Percentiles rank a stretch among this genome's conserved stretches.
Evolutionary conservation across 2,113 vertebrate species (phyloP).

Genomic region (Thomomys bottae): DNA sequence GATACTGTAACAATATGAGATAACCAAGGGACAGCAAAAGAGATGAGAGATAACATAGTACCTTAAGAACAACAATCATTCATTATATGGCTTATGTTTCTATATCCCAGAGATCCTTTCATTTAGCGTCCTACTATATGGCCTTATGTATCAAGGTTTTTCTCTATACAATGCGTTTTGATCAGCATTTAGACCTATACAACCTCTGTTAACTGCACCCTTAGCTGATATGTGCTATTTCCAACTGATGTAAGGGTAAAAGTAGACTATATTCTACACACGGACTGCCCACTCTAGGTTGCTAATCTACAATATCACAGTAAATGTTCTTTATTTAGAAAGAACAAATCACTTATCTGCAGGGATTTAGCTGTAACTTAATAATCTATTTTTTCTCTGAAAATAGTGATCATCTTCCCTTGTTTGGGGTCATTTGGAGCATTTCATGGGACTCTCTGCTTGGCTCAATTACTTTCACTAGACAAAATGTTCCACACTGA

Average conservation of each 20-base stretch:
- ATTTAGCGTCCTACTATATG: too few relatives aligned
- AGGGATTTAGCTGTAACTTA: background rate
- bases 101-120: too few relatives aligned
- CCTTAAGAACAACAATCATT: too few relatives aligned
- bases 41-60: too few relatives aligned
- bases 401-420: background rate
- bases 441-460: background rate
- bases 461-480: background rate
- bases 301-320: background rate
- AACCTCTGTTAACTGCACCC: too few relatives aligned
- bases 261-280: too few relatives aligned
- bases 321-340: background rate
- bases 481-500: background rate
- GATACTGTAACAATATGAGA: too few relatives aligned
- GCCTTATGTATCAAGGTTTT: too few relatives aligned
- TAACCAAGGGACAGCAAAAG: too few relatives aligned
- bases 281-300: background rate
- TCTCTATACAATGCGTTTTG: background rate
- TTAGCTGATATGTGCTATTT: rapidly evolving
- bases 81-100: too few relatives aligned
- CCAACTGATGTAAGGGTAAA: rapidly evolving
- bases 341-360: background rate
- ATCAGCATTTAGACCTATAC: background rate
- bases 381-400: background rate
- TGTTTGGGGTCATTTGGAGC: background rate